Base-by-base conservation (phyloP, 2,888 invertebrate genomes). In the Cephus pulcher region DNA sequence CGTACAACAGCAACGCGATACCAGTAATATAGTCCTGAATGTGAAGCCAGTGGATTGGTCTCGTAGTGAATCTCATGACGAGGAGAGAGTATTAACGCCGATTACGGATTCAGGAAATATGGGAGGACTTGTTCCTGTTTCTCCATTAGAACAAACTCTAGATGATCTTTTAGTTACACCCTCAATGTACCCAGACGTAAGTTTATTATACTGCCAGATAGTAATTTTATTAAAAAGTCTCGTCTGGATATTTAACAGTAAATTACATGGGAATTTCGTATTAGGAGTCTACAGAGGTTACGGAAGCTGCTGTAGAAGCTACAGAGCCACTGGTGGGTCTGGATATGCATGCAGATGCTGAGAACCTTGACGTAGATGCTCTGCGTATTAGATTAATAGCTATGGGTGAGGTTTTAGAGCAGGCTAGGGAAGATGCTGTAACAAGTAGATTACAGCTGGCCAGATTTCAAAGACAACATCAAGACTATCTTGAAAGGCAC, bases 101-200 rank as follows among this genome's bases (percentile, higher is more conserved):
- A 83, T 91, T 11, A 90, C 88, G 56, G 90, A 91, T 81, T 81
- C 83, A 34, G 88, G 85, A 78, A 90, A 88, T 73, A 87, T 90
- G 86, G 90, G 90, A 75, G 89, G 88, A 12, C 87, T 91, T 40
- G 89, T 91, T 79, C 91, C 91, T 69, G 89, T 91, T 35, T 90
- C 91, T n/a, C 90, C 91, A 32, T 82, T 90, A 69, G 90, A 90
- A 78, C 90, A 88, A 80, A 88, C 87, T n/a, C 85, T 91, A 35
- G 90, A 91, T 69, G 91, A 91, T 77, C 88, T 90, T 83, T 84
- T 90, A 73, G 87, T 88, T 77, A 87, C 88, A 23, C 79, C 88
- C 74, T 90, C 92, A 77, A 92, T 87, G 82, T 92, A 92, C 78
- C 88, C 91, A 79, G 91, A 92, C 81, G 92, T 92, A 82, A 86